Percentiles rank a stretch among this genome's conserved stretches.
Conservation (phyloP, 2,797 vertebrate genomes). For the Eleutherodactylus coqui region DNA sequence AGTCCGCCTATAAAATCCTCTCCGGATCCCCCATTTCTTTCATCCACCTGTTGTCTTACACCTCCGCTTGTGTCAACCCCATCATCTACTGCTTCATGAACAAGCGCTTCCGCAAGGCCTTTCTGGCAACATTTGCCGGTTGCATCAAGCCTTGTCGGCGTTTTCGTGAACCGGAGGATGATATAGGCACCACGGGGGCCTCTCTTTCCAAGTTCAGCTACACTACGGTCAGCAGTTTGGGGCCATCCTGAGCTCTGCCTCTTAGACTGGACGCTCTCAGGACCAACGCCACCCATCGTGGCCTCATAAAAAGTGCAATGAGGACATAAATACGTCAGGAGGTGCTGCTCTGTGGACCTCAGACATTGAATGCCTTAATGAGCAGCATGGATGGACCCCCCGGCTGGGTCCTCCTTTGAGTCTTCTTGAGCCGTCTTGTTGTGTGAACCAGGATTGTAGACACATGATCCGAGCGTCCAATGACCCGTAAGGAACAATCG, state of each 20-base stretch:
- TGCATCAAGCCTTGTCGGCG: slow-evolving; percentile 75
- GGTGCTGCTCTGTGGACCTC: background rate
- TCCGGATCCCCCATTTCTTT: slow-evolving; percentile 92
- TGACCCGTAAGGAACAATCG: background rate
- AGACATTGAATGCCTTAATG: background rate
- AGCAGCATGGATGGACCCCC: background rate
- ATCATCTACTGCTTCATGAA: slow-evolving; percentile 99
- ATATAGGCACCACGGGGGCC: slow-evolving; percentile 77
- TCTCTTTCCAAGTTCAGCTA: slow-evolving; percentile 94
- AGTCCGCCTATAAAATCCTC: slow-evolving; percentile 79
- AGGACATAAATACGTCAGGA: too few relatives aligned
- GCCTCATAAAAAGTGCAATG: background rate
- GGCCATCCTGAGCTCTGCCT: slow-evolving; percentile 75
- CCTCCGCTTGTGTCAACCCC: slow-evolving; percentile 91
- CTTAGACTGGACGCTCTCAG: background rate
- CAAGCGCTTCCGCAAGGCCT: slow-evolving; percentile 91
- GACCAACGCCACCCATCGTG: background rate
- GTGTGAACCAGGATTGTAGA: background rate
- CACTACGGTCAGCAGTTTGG: slow-evolving; percentile 92
- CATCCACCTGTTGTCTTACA: slow-evolving; percentile 91
- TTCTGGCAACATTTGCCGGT: slow-evolving; percentile 82
- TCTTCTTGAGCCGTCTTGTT: too few relatives aligned
- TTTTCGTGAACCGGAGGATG: slow-evolving; percentile 81
- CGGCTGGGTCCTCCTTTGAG: background rate
- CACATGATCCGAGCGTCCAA: background rate